These are phyloP conservation scores for Rachycentron canadum DNA, from an alignment of 2,797 vertebrate species.

Conservation along the genomic window DNA sequence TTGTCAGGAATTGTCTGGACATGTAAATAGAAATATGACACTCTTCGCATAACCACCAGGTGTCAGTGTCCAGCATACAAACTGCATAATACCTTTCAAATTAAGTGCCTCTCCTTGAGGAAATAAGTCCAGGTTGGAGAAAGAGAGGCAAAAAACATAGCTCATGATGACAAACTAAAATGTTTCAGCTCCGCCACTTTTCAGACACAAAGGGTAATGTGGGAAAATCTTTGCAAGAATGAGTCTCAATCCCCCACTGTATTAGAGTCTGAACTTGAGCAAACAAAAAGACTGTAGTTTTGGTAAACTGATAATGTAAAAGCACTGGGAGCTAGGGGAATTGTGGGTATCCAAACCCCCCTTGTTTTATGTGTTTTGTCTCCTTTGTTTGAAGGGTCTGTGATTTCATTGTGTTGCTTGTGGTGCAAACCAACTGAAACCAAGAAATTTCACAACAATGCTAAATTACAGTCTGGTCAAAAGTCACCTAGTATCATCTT, in stretches of 20 bases:
- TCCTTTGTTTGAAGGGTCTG: background rate
- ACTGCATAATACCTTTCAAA: conserved; percentile 7
- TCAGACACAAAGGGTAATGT: conserved; percentile 33
- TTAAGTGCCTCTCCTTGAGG: background rate
- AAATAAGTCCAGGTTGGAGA: background rate
- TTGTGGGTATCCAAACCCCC: conserved; percentile 42
- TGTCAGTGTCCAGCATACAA: conserved; percentile 76
- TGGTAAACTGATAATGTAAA: conserved; percentile 31
- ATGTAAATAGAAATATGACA: background rate
- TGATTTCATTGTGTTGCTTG: conserved; percentile 26
- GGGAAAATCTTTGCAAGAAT: conserved; percentile 2
- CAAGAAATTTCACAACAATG: conserved; percentile 21
- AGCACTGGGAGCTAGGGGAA: conserved; percentile 2
- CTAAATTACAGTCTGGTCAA: conserved; percentile 20
- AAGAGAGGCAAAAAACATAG: background rate
- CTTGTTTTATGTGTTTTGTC: conserved; percentile 17
- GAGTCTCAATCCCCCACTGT: background rate
- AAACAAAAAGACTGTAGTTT: conserved; percentile 26
- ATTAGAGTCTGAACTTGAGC: conserved; percentile 19
- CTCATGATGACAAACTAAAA: conserved; percentile 31
- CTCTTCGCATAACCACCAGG: conserved; percentile 68
- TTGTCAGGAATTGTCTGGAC: background rate
- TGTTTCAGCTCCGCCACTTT: conserved; percentile 6
- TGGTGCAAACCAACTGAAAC: conserved; percentile 40
- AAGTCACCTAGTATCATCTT: conserved; percentile 32